Percentiles rank a stretch among this genome's conserved stretches.
Conservation (phyloP, 2,888 invertebrate genomes). For the Drosophila emarginata region DNA sequence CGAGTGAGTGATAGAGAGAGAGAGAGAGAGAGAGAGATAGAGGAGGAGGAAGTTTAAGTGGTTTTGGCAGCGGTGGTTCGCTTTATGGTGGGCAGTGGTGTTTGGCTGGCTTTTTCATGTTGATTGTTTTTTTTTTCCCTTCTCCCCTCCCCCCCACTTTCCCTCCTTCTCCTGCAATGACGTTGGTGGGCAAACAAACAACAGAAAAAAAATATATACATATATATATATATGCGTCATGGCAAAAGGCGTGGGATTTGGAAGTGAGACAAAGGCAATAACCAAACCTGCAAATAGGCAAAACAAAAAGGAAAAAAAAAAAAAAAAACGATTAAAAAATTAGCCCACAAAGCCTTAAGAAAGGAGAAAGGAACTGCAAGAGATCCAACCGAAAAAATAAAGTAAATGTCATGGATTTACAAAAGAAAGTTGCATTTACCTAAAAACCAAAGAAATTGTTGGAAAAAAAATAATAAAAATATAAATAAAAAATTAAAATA, state of each 20-base stretch:
- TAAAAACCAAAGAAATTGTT: too few species aligned
- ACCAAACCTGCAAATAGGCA: not conserved
- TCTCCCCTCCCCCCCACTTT: not conserved
- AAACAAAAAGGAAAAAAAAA: not conserved
- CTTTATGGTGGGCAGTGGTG: constrained; percentile 35
- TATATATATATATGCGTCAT: constrained; percentile 35
- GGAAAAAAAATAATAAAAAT: too few species aligned
- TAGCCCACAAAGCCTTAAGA: not conserved
- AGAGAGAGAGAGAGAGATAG: not conserved
- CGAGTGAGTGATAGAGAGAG: constrained; percentile 2
- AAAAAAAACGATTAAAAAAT: not conserved
- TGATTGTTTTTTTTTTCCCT: too few species aligned
- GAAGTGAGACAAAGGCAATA: constrained; percentile 7
- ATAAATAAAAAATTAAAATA: too few species aligned
- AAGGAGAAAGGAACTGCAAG: not conserved
- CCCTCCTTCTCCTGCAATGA: not conserved
- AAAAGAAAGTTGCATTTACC: not conserved
- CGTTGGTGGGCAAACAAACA: constrained; percentile 22
- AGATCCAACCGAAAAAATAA: not conserved
- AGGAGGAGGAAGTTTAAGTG: not conserved
- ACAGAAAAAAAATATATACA: constrained; percentile 18
- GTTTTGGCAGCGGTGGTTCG: constrained; percentile 14
- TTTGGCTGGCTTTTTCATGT: constrained; percentile 13
- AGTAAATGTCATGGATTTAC: not conserved
- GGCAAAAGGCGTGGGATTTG: constrained; percentile 33